Conservation (phyloP, 2,888 invertebrate genomes). For the Cremastinae sp. region DNA sequence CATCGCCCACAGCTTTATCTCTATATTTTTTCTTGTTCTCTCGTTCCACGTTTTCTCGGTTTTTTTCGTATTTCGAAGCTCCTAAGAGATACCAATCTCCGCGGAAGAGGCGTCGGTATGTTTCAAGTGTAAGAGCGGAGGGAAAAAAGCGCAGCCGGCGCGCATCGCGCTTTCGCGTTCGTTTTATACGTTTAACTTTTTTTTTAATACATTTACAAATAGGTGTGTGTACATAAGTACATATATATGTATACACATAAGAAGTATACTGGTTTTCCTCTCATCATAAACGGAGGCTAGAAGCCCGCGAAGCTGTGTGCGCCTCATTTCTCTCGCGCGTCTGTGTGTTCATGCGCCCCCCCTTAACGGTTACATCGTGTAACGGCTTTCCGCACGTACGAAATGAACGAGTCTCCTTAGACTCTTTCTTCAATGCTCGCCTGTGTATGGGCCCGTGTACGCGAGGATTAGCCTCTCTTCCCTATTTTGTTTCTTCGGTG, state of each 20-base stretch:
- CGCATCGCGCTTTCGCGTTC: slow-evolving; percentile 10
- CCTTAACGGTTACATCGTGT: slow-evolving; percentile 43
- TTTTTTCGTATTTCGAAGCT: slow-evolving; percentile 30
- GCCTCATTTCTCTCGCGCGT: slow-evolving; percentile 48
- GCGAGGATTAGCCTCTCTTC: slow-evolving; percentile 3
- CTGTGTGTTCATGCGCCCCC: slow-evolving; percentile 8
- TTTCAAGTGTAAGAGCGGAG: slow-evolving; percentile 46
- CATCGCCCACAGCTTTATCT: slow-evolving; percentile 36
- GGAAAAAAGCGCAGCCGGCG: slow-evolving; percentile 24
- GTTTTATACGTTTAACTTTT: background rate
- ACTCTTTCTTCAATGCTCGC: background rate
- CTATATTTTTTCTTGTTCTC: slow-evolving; percentile 1
- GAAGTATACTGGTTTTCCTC: slow-evolving; percentile 17
- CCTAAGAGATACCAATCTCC: slow-evolving; percentile 51
- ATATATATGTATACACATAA: slow-evolving; percentile 5
- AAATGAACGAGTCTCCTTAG: slow-evolving; percentile 27
- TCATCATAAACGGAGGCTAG: slow-evolving; percentile 41
- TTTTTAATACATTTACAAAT: too few species aligned
- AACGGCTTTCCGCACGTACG: slow-evolving; percentile 37
- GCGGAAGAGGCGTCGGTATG: slow-evolving; percentile 52
- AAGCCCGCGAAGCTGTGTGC: slow-evolving; percentile 41
- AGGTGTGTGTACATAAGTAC: background rate
- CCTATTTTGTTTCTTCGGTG: slow-evolving; percentile 30
- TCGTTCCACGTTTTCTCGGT: slow-evolving; percentile 9
- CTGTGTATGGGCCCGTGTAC: slow-evolving; percentile 1